phyloP scores from a whole-genome alignment of 2,888 invertebrate species.

The Cyclophora albipunctata region DNA sequence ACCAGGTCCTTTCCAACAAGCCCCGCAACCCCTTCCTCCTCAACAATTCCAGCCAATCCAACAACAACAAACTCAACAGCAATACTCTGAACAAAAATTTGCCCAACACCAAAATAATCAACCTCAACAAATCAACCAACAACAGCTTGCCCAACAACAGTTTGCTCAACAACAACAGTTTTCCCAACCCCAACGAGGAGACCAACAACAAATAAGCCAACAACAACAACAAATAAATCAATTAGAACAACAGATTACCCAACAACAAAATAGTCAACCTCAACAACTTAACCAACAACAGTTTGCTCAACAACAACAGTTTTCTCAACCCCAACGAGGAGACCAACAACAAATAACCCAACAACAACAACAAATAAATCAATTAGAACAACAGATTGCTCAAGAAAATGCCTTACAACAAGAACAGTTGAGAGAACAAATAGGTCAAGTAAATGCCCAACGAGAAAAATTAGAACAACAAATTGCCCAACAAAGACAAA shows the following conservation, averaged over 20 bases:
- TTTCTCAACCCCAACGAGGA: no score
- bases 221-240: not conserved
- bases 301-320: not conserved
- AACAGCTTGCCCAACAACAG: not conserved
- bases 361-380: no score
- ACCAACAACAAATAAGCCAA: not conserved
- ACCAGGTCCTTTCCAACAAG: conserved; percentile 13
- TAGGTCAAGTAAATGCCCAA: no score
- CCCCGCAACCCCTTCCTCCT: conserved; percentile 6
- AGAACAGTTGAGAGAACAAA: no score
- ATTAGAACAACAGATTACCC: no score
- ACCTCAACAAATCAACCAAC: not conserved
- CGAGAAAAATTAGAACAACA: no score
- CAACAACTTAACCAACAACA: not conserved
- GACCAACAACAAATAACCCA: not conserved
- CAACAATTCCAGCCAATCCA: conserved; percentile 3
- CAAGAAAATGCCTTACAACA: no score
- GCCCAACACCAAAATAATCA: not conserved
- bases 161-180: not conserved
- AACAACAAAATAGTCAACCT: not conserved
- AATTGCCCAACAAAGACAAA: no score
- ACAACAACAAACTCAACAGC: not conserved
- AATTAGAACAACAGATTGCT: no score
- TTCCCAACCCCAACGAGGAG: no score
- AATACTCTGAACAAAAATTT: not conserved